Evolutionary conservation across 2,113 vertebrate genomes (phyloP), one percentile per base, ranked within the genome.

Genomic region (Dasypus novemcinctus): DNA sequence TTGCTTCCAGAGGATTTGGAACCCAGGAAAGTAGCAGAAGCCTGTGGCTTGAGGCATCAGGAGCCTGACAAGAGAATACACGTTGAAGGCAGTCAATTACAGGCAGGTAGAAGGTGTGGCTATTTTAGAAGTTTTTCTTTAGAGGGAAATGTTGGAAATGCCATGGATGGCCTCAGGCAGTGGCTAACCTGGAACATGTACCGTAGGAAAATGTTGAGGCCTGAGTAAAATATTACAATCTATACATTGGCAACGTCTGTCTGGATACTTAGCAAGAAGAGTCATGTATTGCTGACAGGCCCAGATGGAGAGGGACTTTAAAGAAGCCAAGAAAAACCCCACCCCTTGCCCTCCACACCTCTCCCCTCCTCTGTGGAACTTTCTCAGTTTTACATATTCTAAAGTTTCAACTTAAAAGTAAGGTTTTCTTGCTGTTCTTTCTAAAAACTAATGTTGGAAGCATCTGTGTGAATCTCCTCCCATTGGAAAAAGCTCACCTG

Each of bases 281-380:
- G 41, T 64, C 78, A 36, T 11, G 41, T 20, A 11, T 33, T 27
- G 17, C n/a, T 0, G 21, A 33, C 8, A 12, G 76, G 72, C 80
- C 14, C 0, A 61, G 20, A 4, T 0, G 0, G 2, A 29, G 18
- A 27, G 59, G 64, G 57, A 59, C 4, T 41, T 80, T 66, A 57
- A 23, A 31, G 74, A 27, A 33, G 17, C 49, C 18, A n/a, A 59
- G 71, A n/a, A 15, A 63, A 91, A 31, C 71, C 31, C 17, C 6
- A 25, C 69, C 7, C 49, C 7, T 17, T 33, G 61, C 5, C 27
- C n/a, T 49, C 12, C 31, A 1, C 25, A 4, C 36, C 7, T 7
- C n/a, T 18, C 17, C 49, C 78, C 29, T 76, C 36, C 2, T 3
- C 29, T 17, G n/a, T 5, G 76, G 66, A 23, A 18, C 21, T 69